These are phyloP conservation scores for Halcyon senegalensis DNA, from an alignment of 2,113 vertebrate genomes.

Conservation along the genomic window DNA sequence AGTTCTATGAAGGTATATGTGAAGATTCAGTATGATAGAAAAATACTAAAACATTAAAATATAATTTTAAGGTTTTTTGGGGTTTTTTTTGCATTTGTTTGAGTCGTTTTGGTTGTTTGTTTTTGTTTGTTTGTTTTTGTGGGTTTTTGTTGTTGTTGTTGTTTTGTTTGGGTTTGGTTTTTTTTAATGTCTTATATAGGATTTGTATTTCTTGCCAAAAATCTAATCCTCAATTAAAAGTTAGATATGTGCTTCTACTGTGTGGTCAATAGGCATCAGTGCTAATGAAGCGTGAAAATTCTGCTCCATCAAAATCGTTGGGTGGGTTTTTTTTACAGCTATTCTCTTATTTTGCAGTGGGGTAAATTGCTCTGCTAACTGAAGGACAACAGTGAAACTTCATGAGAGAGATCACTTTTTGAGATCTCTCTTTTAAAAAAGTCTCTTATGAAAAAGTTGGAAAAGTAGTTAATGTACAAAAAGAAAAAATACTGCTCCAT, in stretches of 20 bases:
- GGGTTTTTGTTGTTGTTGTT: neutral
- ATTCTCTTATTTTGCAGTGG: neutral
- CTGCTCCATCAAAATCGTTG: neutral
- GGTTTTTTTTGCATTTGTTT: neutral
- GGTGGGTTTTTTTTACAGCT: neutral
- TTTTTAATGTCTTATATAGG: neutral
- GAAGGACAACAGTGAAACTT: neutral
- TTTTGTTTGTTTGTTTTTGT: neutral
- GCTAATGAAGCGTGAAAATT: neutral
- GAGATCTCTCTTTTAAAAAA: neutral
- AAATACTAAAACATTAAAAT: neutral
- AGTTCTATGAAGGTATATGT: neutral
- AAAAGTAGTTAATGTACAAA: neutral
- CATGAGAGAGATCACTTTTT: neutral
- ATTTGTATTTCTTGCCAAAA: neutral
- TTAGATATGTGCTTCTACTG: neutral
- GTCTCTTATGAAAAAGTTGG: neutral
- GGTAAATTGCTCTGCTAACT: neutral
- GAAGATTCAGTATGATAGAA: neutral
- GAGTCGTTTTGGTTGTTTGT: too few relatives aligned
- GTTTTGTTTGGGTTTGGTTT: too few relatives aligned
- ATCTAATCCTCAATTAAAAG: neutral
- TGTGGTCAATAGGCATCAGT: neutral
- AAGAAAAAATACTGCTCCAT: neutral
- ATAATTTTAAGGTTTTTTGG: neutral